Evolutionary conservation across 2,888 invertebrate species (phyloP).

Genomic region (Nezara viridula): DNA sequence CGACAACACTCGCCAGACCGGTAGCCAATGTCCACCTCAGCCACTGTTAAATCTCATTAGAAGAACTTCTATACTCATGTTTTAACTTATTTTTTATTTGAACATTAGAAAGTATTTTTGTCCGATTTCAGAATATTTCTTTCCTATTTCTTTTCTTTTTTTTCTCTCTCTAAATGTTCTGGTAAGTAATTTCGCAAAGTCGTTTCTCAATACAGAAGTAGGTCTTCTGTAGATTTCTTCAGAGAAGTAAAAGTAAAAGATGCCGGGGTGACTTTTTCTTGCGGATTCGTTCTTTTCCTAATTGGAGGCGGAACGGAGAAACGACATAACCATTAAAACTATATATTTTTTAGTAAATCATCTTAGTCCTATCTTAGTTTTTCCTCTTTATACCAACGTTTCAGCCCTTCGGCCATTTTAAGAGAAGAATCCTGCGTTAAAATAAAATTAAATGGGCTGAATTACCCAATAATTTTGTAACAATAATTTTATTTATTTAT

Average conservation of each 20-base stretch:
- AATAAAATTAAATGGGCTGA: too few species aligned
- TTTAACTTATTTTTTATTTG: not conserved
- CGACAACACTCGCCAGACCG: too few species aligned
- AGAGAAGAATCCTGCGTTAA: too few species aligned
- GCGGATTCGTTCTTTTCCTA: constrained; percentile 9
- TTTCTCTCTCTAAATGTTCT: not conserved
- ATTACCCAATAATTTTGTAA: too few species aligned
- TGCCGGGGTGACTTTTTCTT: constrained; percentile 4
- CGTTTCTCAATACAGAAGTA: constrained; percentile 8
- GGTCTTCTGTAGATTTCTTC: constrained; percentile 17
- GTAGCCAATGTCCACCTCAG: not conserved
- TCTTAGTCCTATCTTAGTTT: too few species aligned
- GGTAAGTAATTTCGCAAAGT: constrained; percentile 9
- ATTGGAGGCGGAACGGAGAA: not conserved
- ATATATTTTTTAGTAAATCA: too few species aligned
- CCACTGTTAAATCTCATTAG: not conserved
- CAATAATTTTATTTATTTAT: too few species aligned
- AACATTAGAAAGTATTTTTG: not conserved
- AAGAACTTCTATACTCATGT: not conserved
- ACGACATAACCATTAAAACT: not conserved
- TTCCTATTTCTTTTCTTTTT: not conserved
- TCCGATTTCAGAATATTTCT: not conserved
- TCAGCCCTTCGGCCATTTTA: too few species aligned
- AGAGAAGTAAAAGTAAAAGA: constrained; percentile 26
- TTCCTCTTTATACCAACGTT: too few species aligned